Conservation (phyloP, 2,797 vertebrate species). For the Coilia nasus region DNA sequence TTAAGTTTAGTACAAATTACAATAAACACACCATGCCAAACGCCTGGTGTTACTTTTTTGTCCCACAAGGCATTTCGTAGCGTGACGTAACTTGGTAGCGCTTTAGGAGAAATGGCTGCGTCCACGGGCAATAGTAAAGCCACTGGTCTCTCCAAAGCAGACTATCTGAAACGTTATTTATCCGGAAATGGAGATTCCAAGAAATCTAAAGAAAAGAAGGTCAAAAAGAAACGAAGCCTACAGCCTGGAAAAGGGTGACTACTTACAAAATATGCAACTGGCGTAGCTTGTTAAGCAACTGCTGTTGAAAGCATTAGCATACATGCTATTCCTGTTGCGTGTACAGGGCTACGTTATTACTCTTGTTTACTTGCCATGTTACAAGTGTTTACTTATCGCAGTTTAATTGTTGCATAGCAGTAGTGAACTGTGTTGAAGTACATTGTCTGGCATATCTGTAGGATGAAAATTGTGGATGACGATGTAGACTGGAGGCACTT, state of each 20-base stretch:
- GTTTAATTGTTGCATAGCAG: neutral
- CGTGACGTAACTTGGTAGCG: slow-evolving; percentile 41
- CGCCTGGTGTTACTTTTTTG: neutral
- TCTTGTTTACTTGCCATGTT: neutral
- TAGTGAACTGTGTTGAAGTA: neutral
- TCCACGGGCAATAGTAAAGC: slow-evolving; percentile 51
- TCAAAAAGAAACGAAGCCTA: slow-evolving; percentile 71
- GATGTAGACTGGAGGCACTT: slow-evolving; percentile 85
- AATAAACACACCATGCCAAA: too few species aligned
- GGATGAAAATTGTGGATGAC: slow-evolving; percentile 91
- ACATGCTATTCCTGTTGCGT: neutral
- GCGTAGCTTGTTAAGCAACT: neutral
- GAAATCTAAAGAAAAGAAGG: slow-evolving; percentile 68
- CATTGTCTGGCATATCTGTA: slow-evolving; percentile 51
- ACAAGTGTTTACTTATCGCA: neutral
- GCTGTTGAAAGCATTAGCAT: neutral
- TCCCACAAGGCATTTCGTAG: slow-evolving; percentile 52
- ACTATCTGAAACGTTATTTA: slow-evolving; percentile 80
- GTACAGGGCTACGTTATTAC: neutral
- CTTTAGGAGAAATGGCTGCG: slow-evolving; percentile 70
- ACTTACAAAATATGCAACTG: neutral
- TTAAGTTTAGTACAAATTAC: too few species aligned
- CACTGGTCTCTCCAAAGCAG: slow-evolving; percentile 70
- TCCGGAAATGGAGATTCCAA: slow-evolving; percentile 64
- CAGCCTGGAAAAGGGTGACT: slow-evolving; percentile 69